A percentile compares a stretch with the other conserved stretches of the same genome.
These are phyloP conservation scores for Notodonta ziczac DNA, from an alignment of 2,888 invertebrate genomes.

Conservation along the genomic window DNA sequence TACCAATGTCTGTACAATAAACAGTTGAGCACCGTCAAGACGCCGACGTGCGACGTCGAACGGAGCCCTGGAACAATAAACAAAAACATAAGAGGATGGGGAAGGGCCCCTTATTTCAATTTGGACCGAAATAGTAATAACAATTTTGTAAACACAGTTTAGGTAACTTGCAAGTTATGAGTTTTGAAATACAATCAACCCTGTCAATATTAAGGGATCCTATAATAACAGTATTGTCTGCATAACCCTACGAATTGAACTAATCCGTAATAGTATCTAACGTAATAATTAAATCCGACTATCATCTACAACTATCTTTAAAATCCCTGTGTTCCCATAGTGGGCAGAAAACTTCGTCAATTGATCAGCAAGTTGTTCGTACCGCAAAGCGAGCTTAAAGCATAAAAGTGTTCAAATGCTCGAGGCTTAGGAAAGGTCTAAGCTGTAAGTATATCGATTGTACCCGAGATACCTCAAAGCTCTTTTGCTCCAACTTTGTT, in stretches of 20 bases:
- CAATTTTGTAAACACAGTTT: slow-evolving; percentile 5
- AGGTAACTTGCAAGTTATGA: background rate
- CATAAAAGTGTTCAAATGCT: background rate
- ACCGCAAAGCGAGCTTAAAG: background rate
- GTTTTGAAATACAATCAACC: background rate
- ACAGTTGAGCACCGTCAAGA: slow-evolving; percentile 59
- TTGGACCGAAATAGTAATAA: background rate
- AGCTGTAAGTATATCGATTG: background rate
- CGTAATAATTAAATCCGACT: too few relatives aligned
- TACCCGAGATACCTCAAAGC: background rate
- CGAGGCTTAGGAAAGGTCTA: background rate
- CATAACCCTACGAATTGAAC: background rate
- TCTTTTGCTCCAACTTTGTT: slow-evolving; percentile 2
- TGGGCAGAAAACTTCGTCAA: background rate
- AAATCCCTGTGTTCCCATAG: background rate
- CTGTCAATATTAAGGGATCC: background rate
- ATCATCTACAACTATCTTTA: too few relatives aligned
- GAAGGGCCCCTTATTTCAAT: background rate
- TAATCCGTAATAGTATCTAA: background rate
- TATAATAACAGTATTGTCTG: slow-evolving; percentile 1
- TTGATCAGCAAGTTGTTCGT: background rate
- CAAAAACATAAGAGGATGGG: slow-evolving; percentile 6
- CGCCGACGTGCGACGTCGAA: slow-evolving; percentile 52
- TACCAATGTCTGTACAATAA: slow-evolving; percentile 67
- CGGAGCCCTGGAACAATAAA: slow-evolving; percentile 60